Evolutionary conservation across 2,888 invertebrate species (phyloP).

Genomic region (Euplagia quadripunctaria): DNA sequence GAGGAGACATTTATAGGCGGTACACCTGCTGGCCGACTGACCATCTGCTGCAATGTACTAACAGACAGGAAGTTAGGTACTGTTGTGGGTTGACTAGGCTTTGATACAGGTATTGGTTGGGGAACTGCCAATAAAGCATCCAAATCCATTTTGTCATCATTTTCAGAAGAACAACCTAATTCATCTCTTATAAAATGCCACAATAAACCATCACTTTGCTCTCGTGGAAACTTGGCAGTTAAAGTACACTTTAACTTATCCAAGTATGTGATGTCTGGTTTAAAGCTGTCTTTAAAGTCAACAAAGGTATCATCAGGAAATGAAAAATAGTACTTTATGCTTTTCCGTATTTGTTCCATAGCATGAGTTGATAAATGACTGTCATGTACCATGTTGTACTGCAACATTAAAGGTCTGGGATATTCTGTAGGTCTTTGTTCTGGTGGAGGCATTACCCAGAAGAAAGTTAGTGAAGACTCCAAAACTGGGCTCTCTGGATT

Average conservation of each 20-base stretch:
- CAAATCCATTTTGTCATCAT: conserved; percentile 90
- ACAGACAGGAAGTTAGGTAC: conserved; percentile 83
- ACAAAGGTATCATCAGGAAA: conserved; percentile 78
- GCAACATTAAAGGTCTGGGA: conserved; percentile 96
- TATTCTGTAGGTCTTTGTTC: conserved; percentile 97
- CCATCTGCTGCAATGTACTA: conserved; percentile 85
- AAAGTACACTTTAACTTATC: conserved; percentile 95
- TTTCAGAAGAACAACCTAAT: conserved; percentile 89
- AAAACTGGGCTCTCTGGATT: conserved; percentile 92
- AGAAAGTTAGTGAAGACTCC: conserved; percentile 94
- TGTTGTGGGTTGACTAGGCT: conserved; percentile 73
- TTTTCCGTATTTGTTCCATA: conserved; percentile 94
- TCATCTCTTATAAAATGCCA: conserved; percentile 94
- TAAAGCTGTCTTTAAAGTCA: conserved; percentile 88
- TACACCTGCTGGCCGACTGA: conserved; percentile 82
- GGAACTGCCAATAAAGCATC: conserved; percentile 88
- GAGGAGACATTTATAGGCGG: conserved; percentile 84
- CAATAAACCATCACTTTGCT: conserved; percentile 91
- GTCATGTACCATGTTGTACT: conserved; percentile 94
- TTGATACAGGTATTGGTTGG: conserved; percentile 82
- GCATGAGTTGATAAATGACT: conserved; percentile 93
- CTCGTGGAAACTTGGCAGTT: conserved; percentile 93
- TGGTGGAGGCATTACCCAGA: conserved; percentile 98
- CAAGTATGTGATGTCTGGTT: conserved; percentile 91
- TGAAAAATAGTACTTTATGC: conserved; percentile 94